Evolutionary conservation across 2,888 invertebrate genomes (phyloP).

Genomic region (Diplazon laetatorius): DNA sequence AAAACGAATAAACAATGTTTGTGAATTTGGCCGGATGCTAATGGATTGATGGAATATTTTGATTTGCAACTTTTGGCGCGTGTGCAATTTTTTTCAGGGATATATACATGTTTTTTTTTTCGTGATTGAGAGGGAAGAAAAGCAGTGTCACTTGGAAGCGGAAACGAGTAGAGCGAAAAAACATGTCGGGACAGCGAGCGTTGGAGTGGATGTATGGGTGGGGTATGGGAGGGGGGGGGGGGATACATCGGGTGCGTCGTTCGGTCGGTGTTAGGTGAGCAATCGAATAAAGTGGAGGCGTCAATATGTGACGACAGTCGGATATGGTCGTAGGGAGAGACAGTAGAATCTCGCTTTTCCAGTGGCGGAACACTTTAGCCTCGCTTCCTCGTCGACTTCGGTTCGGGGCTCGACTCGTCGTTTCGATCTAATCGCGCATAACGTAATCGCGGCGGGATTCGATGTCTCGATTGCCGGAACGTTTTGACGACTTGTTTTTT

Average conservation of each 20-base stretch:
- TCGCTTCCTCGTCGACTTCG: constrained; percentile 28
- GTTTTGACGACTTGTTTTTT: constrained; percentile 10
- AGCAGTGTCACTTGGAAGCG: constrained; percentile 67
- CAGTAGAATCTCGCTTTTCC: constrained; percentile 53
- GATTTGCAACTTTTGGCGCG: not conserved
- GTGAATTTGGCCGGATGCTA: not conserved
- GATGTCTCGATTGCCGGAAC: constrained; percentile 41
- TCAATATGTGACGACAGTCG: constrained; percentile 76
- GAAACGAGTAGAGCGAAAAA: constrained; percentile 80
- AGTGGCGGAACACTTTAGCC: constrained; percentile 41
- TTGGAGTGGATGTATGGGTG: constrained; percentile 27
- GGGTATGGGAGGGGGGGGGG: constrained; percentile 52
- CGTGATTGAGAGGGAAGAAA: constrained; percentile 20
- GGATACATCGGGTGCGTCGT: not conserved
- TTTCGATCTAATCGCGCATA: constrained; percentile 66
- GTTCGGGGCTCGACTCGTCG: constrained; percentile 49
- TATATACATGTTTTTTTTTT: too few relatives aligned
- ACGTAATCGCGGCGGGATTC: constrained; percentile 53
- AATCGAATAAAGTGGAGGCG: constrained; percentile 78
- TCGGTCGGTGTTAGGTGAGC: constrained; percentile 72
- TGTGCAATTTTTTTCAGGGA: not conserved
- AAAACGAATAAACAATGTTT: not conserved
- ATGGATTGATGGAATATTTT: constrained; percentile 8
- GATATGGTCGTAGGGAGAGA: constrained; percentile 68
- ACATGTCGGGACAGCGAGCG: constrained; percentile 72